Evolutionary conservation across 2,888 invertebrate species (phyloP), one percentile per base, ranked within the genome.

Genomic region (Agrotis ipsilon): DNA sequence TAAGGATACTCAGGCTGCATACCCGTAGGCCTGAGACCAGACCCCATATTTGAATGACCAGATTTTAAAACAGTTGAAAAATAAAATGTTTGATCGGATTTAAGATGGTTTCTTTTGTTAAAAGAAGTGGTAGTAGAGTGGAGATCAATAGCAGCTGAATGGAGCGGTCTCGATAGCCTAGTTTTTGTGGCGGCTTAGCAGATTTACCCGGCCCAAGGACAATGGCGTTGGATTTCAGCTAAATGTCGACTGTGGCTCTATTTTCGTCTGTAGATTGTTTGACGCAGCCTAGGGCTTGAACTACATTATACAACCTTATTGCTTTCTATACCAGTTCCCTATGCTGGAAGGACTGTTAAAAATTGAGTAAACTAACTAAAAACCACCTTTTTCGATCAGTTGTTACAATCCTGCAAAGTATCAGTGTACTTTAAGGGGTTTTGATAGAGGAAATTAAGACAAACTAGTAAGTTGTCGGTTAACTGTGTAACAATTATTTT

Each of bases 91-190:
- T 51, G 64, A 65, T 68, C 59, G 60, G 54, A 72, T 67, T 77
- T 73, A 61, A 73, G 68, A 58, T 71, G 68, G 27, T 63, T 58
- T 80, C 80, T 84, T 85, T 85, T 86, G 80, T 87, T 78, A 68
- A n/a, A 39, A 75, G 72, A 78, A 83, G 83, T 82, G 83, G 73
- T 73, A 68, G 75, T 83, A 54, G 78, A 82, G 68, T 82, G 59
- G 46, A 84, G 87, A 90, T 91, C 88, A 86, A 91, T 90, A 88
- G 72, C 73, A 59, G 66, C 59, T 75, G 79, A 87, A 85, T 80
- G 73, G 75, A 79, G 73, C 65, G 64, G 77, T 73, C 74, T 73
- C 64, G 72, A 77, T 85, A 83, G 79, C 77, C 86, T 81, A 82
- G 88, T 77, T 88, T 83, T 82, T 82, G 66, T 76, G 57, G 43